Evolutionary conservation across 2,888 invertebrate species (phyloP), one percentile per base, ranked within the genome.

Genomic region (Achlya flavicornis): DNA sequence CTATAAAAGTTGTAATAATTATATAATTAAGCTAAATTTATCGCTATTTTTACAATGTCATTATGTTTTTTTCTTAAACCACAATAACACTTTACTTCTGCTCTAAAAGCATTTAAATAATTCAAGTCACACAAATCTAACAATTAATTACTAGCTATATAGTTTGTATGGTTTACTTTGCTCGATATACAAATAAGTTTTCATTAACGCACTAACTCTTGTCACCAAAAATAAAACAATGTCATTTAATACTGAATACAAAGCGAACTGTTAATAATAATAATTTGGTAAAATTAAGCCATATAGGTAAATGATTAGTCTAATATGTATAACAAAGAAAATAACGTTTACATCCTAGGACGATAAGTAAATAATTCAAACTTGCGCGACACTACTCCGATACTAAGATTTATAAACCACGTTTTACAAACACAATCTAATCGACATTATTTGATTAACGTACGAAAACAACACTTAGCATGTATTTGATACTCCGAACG

Each of bases 1-100:
- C 93, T 93, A 93, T 93, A 93, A 93, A 93, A 93, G 91, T 93
- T 91, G 91, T 92, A 92, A 92, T 93, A 92, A 92, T 92, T 87
- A 92, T 53, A 53, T 92, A 93, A 92, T 93, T 93, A 93, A 91
- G 91, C 93, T 93, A 93, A 91, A 86, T 88, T 92, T 93, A 92
- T 90, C 87, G 92, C 93, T 93, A 93, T 92, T 92, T 92, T 88
- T 93, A 93, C 93, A 93, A 92, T 92, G 93, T 93, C 93, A 93
- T 93, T 90, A 93, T 93, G 92, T 92, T 91, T 90, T 46, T 86
- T 85, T 84, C 91, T 90, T 93, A 91, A 90, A 92, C 91, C 92
- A 93, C 93, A 93, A 93, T 88, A 93, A 93, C 93, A 93, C 93
- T 89, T 89, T 92, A 91, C 86, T 85, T 84, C 83, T 88, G 93